These are phyloP conservation scores for Diloba caeruleocephala DNA, from an alignment of 2,888 invertebrate species.

Conservation along the genomic window DNA sequence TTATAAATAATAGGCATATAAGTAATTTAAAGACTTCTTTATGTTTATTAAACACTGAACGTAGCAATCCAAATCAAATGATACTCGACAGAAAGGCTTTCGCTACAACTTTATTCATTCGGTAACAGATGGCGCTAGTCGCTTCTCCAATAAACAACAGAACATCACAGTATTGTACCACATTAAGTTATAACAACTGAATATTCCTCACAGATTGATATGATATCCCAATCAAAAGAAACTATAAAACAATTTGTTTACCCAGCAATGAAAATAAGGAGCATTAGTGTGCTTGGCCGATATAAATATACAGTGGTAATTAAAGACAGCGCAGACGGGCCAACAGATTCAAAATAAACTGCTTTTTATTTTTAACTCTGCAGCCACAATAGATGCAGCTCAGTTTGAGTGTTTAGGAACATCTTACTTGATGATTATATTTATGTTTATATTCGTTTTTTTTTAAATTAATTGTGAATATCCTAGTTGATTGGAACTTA, in stretches of 20 bases:
- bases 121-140: constrained; percentile 43
- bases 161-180: constrained; percentile 16
- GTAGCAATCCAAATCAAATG: neutral
- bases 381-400: constrained; percentile 67
- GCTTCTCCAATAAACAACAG: constrained; percentile 1
- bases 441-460: neutral
- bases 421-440: constrained; percentile 36
- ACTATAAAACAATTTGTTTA: constrained; percentile 70
- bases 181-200: constrained; percentile 36
- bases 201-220: constrained; percentile 55
- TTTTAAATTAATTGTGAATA: neutral
- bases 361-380: constrained; percentile 69
- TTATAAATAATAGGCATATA: too few species aligned
- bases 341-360: constrained; percentile 72
- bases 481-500: neutral
- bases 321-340: constrained; percentile 71
- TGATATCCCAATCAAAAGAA: constrained; percentile 53
- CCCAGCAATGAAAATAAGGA: constrained; percentile 66
- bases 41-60: neutral
- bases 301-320: constrained; percentile 73
- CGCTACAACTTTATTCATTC: neutral
- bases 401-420: constrained; percentile 51
- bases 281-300: constrained; percentile 61
- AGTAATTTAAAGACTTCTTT: too few species aligned
- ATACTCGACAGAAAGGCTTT: constrained; percentile 2